Evolutionary conservation across 2,113 vertebrate species (phyloP).

Genomic region (Platycercus adscitus): DNA sequence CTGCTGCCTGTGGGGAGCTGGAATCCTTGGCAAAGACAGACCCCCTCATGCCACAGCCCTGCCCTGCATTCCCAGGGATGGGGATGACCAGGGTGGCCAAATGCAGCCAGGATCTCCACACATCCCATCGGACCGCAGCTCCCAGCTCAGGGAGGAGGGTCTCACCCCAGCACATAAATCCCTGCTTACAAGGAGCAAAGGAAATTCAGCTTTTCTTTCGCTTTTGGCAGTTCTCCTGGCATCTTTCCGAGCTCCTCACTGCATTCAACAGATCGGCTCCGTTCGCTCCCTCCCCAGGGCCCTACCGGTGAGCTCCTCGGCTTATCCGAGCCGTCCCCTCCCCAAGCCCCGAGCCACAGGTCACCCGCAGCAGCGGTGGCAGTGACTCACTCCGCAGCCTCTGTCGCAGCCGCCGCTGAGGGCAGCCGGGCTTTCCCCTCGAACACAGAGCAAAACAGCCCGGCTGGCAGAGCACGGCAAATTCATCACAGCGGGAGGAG

Average conservation of each 20-base stretch:
- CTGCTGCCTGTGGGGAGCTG: accelerated
- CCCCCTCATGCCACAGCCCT: accelerated
- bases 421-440: neutral
- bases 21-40: neutral
- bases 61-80: neutral
- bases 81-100: neutral
- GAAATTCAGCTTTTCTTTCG: neutral
- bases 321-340: neutral
- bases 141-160: neutral
- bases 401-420: neutral
- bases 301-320: neutral
- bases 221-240: conserved; percentile 1
- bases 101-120: neutral
- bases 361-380: neutral
- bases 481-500: conserved; percentile 12
- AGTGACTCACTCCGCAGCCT: conserved; percentile 29
- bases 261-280: conserved; percentile 19
- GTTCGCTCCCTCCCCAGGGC: neutral
- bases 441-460: neutral
- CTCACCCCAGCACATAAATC: neutral
- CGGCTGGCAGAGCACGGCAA: conserved; percentile 33
- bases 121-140: neutral
- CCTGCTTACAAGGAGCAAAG: neutral
- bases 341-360: conserved; percentile 5
- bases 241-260: neutral